Evolutionary conservation across 2,113 vertebrate species (phyloP).

Genomic region (Podocnemis expansa): DNA sequence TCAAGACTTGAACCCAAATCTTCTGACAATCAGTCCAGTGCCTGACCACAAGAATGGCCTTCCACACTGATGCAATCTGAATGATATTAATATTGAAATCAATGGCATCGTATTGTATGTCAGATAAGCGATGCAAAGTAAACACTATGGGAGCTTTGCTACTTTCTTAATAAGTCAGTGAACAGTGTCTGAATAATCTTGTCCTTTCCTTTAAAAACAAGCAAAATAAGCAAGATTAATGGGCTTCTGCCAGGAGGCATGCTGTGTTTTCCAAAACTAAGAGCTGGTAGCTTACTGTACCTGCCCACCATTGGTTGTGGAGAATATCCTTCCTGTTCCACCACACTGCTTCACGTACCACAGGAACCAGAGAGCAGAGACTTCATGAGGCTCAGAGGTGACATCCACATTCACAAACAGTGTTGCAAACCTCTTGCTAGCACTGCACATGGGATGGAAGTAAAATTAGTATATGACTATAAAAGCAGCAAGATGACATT

Average conservation of each 20-base stretch:
- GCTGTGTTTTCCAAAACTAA: neutral
- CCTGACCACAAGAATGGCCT: neutral
- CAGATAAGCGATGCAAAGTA: neutral
- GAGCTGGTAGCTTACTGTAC: conserved; percentile 65
- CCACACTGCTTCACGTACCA: conserved; percentile 98
- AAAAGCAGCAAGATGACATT: neutral
- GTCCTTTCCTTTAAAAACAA: neutral
- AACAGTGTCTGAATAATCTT: neutral
- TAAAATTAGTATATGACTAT: neutral
- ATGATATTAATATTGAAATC: neutral
- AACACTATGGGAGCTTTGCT: neutral
- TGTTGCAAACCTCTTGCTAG: conserved; percentile 83
- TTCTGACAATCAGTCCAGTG: neutral
- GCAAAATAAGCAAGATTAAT: neutral
- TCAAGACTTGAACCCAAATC: neutral
- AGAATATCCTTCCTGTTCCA: conserved; percentile 91
- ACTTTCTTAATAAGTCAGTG: neutral
- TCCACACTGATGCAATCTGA: neutral
- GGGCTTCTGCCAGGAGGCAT: neutral
- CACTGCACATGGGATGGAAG: conserved; percentile 68
- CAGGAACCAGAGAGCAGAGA: conserved; percentile 97
- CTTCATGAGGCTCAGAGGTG: conserved; percentile 93
- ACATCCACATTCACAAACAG: conserved; percentile 96
- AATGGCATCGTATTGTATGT: neutral
- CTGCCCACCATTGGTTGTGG: conserved; percentile 94